These are phyloP conservation scores for Mellilla xanthometata DNA, from an alignment of 2,888 invertebrate species.

Conservation along the genomic window DNA sequence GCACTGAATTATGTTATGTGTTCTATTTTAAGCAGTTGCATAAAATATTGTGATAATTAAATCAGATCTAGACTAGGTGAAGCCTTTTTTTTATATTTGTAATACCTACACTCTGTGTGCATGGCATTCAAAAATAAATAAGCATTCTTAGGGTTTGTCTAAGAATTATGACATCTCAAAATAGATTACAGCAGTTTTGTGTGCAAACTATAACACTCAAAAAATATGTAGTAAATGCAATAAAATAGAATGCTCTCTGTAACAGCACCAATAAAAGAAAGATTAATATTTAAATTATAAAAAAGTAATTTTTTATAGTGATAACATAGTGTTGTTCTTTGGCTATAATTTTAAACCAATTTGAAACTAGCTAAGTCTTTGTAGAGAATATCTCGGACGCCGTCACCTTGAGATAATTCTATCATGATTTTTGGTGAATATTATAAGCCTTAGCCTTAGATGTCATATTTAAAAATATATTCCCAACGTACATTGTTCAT, in stretches of 20 bases:
- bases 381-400: slow-evolving; percentile 6
- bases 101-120: no score
- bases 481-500: no score
- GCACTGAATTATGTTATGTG: slow-evolving; percentile 9
- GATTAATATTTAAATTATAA: not conserved
- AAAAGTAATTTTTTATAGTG: slow-evolving; percentile 16
- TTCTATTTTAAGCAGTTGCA: not conserved
- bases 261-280: slow-evolving; percentile 15
- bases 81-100: no score
- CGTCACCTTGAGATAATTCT: not conserved
- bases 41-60: not conserved
- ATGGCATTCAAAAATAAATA: no score
- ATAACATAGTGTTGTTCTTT: slow-evolving; percentile 24
- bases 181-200: no score
- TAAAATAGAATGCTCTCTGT: not conserved
- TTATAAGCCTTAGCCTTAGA: no score
- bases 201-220: no score
- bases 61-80: no score
- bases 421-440: slow-evolving; percentile 15
- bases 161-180: no score
- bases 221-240: slow-evolving; percentile 12
- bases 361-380: slow-evolving; percentile 20
- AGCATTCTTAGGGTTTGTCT: no score
- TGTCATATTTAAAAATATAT: no score
- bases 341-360: slow-evolving; percentile 26